Percentiles rank a stretch among this genome's conserved stretches.
Conservation (phyloP, 2,113 vertebrate species). For the Plotosus lineatus region DNA sequence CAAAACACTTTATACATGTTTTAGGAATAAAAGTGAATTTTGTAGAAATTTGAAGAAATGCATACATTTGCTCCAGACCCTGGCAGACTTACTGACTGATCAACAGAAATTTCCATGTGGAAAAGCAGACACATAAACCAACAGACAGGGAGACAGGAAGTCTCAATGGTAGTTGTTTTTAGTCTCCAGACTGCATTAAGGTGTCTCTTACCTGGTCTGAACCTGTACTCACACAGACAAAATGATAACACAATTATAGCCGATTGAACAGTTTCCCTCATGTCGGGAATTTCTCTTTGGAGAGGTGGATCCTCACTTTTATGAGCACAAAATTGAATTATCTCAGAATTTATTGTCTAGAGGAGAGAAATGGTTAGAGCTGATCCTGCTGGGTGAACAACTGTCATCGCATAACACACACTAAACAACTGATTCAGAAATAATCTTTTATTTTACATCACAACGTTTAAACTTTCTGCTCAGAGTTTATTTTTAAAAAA, state of each 20-base stretch:
- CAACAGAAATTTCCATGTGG: neutral
- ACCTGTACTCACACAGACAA: conserved; percentile 60
- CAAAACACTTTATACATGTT: neutral
- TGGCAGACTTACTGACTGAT: neutral
- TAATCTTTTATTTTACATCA: no score
- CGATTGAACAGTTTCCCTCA: conserved; percentile 64
- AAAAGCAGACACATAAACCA: neutral
- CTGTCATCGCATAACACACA: conserved; percentile 22
- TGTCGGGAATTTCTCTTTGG: conserved; percentile 60
- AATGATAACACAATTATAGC: conserved; percentile 64
- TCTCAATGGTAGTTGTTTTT: conserved; percentile 16
- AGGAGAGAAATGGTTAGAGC: conserved; percentile 49
- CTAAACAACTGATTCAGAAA: neutral
- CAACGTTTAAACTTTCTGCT: neutral
- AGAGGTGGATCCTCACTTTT: conserved; percentile 70
- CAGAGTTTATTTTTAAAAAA: neutral
- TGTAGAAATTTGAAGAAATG: neutral
- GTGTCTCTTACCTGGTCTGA: conserved; percentile 48
- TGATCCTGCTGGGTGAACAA: conserved; percentile 30
- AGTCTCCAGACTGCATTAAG: conserved; percentile 49
- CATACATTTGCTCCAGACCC: neutral
- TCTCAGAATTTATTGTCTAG: conserved; percentile 51
- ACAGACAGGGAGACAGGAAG: conserved; percentile 34
- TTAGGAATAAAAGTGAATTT: conserved; percentile 1
- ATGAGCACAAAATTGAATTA: conserved; percentile 60